phyloP scores from a whole-genome alignment of 2,888 invertebrate species.

The Eristalis tenax region DNA sequence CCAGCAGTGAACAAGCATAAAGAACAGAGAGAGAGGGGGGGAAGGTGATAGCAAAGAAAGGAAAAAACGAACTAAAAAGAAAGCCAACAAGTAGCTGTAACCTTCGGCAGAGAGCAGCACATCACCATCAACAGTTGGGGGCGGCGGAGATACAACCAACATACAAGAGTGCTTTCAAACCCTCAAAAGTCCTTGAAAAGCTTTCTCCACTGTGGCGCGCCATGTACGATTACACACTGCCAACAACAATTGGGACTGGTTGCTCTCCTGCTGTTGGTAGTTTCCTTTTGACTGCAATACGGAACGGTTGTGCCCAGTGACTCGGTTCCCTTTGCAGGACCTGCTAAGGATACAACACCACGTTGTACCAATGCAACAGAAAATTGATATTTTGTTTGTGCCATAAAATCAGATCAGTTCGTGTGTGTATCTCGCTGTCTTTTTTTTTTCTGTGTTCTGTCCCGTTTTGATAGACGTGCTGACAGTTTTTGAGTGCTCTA shows the following conservation, averaged over 20 bases:
- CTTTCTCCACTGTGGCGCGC: conserved; percentile 46
- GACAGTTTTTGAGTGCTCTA: conserved; percentile 12
- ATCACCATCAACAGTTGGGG: conserved; percentile 64
- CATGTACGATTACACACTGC: conserved; percentile 19
- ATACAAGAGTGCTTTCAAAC: conserved; percentile 57
- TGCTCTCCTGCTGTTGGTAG: conserved; percentile 45
- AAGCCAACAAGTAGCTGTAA: conserved; percentile 69
- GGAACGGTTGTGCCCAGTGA: conserved; percentile 43
- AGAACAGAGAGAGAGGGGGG: conserved; percentile 18
- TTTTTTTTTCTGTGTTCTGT: conserved; percentile 9
- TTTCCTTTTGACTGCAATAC: conserved; percentile 44
- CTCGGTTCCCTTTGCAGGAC: neutral
- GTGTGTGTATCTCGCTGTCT: neutral
- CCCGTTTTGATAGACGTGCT: conserved; percentile 18
- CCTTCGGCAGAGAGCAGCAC: conserved; percentile 56
- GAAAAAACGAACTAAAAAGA: conserved; percentile 7
- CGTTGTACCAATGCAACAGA: conserved; percentile 15
- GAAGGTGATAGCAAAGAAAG: neutral
- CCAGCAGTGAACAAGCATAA: conserved; percentile 19
- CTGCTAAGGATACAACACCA: neutral
- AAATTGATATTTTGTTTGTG: conserved; percentile 7
- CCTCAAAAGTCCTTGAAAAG: conserved; percentile 67
- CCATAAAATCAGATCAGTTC: neutral
- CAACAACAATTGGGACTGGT: conserved; percentile 10
- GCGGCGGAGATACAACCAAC: neutral